phyloP scores from a whole-genome alignment of 1,140 invertebrate species.

The Adoxophyes honmai region DNA sequence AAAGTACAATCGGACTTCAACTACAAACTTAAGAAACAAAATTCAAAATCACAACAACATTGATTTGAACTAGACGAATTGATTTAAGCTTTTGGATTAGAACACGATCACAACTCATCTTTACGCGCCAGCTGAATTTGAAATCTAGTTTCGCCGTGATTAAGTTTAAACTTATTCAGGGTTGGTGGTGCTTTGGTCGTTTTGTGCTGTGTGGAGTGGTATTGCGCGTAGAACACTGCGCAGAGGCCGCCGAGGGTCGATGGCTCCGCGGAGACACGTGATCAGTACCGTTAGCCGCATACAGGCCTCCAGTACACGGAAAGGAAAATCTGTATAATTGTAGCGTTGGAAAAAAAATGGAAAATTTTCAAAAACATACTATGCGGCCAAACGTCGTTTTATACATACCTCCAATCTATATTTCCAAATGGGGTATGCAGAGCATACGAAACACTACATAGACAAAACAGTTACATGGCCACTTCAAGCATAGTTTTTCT shows the following conservation, averaged over 20 bases:
- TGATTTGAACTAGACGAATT: constrained; percentile 1
- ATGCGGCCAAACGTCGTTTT: no score
- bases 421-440: no score
- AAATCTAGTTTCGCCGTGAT: no score
- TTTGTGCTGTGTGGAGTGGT: constrained; percentile 26
- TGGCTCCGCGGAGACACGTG: constrained; percentile 70
- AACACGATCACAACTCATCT: no score
- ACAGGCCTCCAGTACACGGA: constrained; percentile 58
- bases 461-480: no score
- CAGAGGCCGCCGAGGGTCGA: constrained; percentile 70
- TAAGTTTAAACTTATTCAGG: no score
- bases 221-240: constrained; percentile 70
- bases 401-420: no score
- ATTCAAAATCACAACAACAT: not conserved
- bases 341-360: constrained; percentile 42
- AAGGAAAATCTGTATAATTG: constrained; percentile 60
- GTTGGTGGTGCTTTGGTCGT: not conserved
- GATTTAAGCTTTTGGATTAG: not conserved
- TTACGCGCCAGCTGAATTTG: no score
- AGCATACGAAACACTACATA: no score
- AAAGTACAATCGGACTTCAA: no score
- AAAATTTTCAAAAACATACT: no score
- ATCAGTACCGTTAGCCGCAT: constrained; percentile 63
- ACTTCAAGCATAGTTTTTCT: no score
- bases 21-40: not conserved